Base-by-base conservation (phyloP, 2,888 invertebrate genomes). In the Melangyna quadrimaculata region DNA sequence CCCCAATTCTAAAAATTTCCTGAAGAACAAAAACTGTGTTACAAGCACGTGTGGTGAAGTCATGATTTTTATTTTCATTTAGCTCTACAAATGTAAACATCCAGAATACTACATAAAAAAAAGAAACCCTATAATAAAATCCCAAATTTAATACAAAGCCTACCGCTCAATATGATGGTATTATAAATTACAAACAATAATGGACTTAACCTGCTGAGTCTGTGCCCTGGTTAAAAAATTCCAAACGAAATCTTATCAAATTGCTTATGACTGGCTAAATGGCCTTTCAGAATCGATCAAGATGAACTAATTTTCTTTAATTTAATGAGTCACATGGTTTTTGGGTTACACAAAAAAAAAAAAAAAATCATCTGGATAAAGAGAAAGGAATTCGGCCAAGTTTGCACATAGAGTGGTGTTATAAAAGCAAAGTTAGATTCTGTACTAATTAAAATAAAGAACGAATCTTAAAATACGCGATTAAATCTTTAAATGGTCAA, bases 261-360 rank as follows among this genome's bases (percentile, higher is more conserved):
- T 7, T 40, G n/a, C 27, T 61, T 61, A 22, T 22, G 48, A 6
- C 22, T 24, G 48, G 19, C 24, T 27, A 61, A 61, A 61, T 61
- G 37, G n/a, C n/a, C 61, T 27, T 24, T 27, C 27, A 65, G 71
- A 55, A 78, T 71, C 78, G 71, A 78, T 78, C 78, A 53, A 78
- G 71, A 63, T 65, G 71, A 48, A 65, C 78, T 55, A 45, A 78
- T 65, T 78, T 48, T n/a, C 53, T 29, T 51, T n/a, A 57, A 61
- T 70, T 61, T 69, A 70, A 53, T 71, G 61, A 71, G 61, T 61
- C 61, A 19, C 63, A 71, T 45, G 19, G 45, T 78, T 45, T 45
- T 59, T 61, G 61, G 48, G 61, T 67, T 67, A 51, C 67, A 48
- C 32, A 0, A 10, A 51, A 53, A n/a, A 9, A 29, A 19, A 57